phyloP scores from a whole-genome alignment of 2,888 invertebrate genomes.

The Scrobipalpa atriplicella region DNA sequence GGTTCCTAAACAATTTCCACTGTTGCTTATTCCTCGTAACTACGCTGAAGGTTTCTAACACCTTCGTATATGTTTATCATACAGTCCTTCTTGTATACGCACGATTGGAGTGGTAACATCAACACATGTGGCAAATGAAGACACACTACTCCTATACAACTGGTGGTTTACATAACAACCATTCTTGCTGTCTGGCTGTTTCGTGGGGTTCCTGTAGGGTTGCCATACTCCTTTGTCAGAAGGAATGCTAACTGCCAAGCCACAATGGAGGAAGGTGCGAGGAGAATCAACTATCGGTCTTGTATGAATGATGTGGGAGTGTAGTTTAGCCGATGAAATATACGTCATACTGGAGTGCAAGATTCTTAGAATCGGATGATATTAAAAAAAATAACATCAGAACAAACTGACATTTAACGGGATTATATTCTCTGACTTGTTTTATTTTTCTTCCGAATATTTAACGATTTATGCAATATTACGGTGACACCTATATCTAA shows the following conservation, averaged over 20 bases:
- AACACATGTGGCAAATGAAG: slow-evolving; percentile 1
- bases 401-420: too few relatives aligned
- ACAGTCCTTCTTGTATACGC: background rate
- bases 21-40: background rate
- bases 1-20: background rate
- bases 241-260: background rate
- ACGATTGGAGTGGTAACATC: background rate
- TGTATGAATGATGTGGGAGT: background rate
- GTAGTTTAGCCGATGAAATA: background rate
- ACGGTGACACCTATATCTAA: too few relatives aligned
- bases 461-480: too few relatives aligned
- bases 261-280: slow-evolving; percentile 1
- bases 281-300: slow-evolving; percentile 11
- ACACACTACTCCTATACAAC: background rate
- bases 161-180: slow-evolving; percentile 15
- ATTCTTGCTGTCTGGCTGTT: background rate
- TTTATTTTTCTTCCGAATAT: too few relatives aligned
- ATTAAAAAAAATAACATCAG: too few relatives aligned
- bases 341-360: background rate
- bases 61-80: slow-evolving; percentile 4
- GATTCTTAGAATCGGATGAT: too few relatives aligned
- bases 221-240: slow-evolving; percentile 3
- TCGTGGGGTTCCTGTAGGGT: slow-evolving; percentile 7
- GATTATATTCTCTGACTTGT: too few relatives aligned
- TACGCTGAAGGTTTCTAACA: background rate